Conservation (phyloP, 2,113 vertebrate genomes). For the Hemichromis elongatus region DNA sequence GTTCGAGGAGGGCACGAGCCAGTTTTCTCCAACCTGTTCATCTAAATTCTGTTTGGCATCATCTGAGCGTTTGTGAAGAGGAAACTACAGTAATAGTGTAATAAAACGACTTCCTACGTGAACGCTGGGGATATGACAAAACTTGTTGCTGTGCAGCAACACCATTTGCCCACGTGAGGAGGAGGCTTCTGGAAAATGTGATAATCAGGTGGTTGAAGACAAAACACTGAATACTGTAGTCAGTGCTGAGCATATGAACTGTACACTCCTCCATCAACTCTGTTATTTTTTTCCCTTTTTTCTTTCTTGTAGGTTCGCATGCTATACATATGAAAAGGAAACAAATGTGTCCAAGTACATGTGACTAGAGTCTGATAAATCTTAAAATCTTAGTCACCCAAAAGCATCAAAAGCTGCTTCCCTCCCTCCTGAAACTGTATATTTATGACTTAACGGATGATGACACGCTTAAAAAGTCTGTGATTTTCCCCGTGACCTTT, state of each 20-base stretch:
- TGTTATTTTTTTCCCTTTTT: background rate
- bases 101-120: slow-evolving; percentile 4
- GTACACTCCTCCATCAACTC: background rate
- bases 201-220: background rate
- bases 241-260: background rate
- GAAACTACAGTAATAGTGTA: slow-evolving; percentile 17
- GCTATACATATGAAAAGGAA: background rate
- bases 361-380: background rate
- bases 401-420: background rate
- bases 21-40: slow-evolving; percentile 55
- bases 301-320: background rate
- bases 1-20: slow-evolving; percentile 38
- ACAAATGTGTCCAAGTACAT: background rate
- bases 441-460: background rate
- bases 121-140: background rate
- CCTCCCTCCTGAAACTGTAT: background rate
- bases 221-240: background rate
- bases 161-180: background rate
- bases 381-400: background rate
- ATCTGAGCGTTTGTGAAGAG: background rate
- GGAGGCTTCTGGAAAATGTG: background rate
- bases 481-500: slow-evolving; percentile 3
- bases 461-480: background rate
- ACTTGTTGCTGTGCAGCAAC: background rate
- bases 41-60: slow-evolving; percentile 45